phyloP scores from a whole-genome alignment of 2,113 vertebrate genomes.

The Apodemus speciosus region DNA sequence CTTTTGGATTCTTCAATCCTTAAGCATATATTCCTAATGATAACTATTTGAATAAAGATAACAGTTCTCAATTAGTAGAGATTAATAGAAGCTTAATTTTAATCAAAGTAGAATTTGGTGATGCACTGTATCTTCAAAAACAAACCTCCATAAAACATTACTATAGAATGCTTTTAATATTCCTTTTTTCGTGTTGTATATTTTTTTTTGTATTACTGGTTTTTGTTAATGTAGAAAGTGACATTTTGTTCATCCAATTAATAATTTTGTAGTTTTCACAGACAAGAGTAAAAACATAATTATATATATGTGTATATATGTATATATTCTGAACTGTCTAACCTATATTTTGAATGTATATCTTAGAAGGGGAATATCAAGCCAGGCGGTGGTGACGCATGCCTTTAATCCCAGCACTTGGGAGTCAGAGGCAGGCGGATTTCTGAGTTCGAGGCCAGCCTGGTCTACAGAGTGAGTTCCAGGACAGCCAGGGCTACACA shows the following conservation, averaged over 20 bases:
- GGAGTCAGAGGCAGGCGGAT: no score
- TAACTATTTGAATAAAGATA: slow-evolving; percentile 21
- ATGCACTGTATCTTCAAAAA: not conserved
- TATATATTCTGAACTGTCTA: not conserved
- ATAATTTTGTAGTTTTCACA: slow-evolving; percentile 15
- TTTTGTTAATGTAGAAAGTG: slow-evolving; percentile 20
- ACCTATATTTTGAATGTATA: not conserved
- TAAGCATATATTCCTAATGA: not conserved
- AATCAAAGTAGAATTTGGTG: slow-evolving; percentile 29
- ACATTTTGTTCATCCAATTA: not conserved
- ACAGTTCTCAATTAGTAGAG: slow-evolving; percentile 18
- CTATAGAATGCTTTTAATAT: slow-evolving; percentile 20
- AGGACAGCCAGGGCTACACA: no score
- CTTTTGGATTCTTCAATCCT: not conserved
- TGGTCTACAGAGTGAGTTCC: no score
- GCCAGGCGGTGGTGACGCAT: no score
- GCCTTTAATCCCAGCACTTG: no score
- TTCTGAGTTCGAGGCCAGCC: no score
- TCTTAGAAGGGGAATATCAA: not conserved
- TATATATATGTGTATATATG: not conserved
- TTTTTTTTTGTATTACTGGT: not conserved
- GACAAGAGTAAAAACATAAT: no score
- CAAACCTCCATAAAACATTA: slow-evolving; percentile 44
- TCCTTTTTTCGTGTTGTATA: not conserved
- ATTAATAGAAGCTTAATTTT: not conserved